Percentiles rank a stretch among this genome's conserved stretches.
Conservation (phyloP, 2,113 vertebrate genomes). For the Perognathus longimembris region DNA sequence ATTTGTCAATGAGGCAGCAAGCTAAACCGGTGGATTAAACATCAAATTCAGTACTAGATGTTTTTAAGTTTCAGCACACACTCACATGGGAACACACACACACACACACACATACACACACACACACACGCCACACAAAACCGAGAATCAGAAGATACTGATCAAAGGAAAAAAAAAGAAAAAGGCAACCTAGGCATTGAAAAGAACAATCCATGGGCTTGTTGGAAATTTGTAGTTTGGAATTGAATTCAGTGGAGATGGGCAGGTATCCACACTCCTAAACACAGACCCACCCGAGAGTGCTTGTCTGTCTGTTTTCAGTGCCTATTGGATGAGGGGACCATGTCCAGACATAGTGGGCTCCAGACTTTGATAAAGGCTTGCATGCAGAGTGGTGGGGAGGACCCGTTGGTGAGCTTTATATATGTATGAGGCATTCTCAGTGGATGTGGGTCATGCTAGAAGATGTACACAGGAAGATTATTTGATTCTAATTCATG, state of each 20-base stretch:
- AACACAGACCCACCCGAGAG: conserved; percentile 72
- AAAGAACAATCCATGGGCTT: conserved; percentile 89
- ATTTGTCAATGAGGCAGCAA: conserved; percentile 88
- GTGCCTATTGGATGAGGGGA: conserved; percentile 87
- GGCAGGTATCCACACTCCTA: conserved; percentile 78
- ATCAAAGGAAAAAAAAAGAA: conserved; percentile 84
- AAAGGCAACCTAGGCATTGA: conserved; percentile 89
- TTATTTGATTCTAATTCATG: conserved; percentile 99
- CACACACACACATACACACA: background rate
- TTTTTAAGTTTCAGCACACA: conserved; percentile 73
- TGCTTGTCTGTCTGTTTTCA: conserved; percentile 85
- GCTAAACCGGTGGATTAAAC: conserved; percentile 69
- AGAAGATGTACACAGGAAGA: conserved; percentile 99
- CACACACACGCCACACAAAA: conserved; percentile 62
- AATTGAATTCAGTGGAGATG: conserved; percentile 83
- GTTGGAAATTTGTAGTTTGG: conserved; percentile 84
- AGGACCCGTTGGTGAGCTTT: conserved; percentile 86
- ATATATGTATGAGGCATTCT: conserved; percentile 96
- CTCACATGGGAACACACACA: conserved; percentile 62
- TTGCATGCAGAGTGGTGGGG: conserved; percentile 89
- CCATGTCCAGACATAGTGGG: conserved; percentile 87
- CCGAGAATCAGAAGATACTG: conserved; percentile 84
- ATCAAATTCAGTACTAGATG: conserved; percentile 61
- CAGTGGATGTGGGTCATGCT: conserved; percentile 99
- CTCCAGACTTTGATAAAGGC: conserved; percentile 91